Evolutionary conservation across 2,888 invertebrate species (phyloP), one percentile per base, ranked within the genome.

Genomic region (Terebella lapidaria): DNA sequence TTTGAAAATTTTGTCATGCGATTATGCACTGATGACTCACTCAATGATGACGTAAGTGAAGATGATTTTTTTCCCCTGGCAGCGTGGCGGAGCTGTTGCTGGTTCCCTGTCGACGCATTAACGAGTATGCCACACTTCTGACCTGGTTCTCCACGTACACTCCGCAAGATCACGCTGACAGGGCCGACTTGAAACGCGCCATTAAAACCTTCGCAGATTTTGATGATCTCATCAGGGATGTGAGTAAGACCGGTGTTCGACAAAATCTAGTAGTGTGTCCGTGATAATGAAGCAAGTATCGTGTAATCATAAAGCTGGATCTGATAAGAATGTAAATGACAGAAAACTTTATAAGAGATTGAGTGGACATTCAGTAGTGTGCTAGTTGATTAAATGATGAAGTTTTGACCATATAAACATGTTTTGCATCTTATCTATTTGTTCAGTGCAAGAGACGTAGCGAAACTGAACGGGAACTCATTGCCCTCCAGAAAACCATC

Each of bases 61-160:
- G n/a, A n/a, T n/a, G n/a, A n/a, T n/a, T n/a, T n/a, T n/a, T n/a
- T n/a, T n/a, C n/a, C n/a, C n/a, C n/a, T n/a, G n/a, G n/a, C 63
- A 84, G 83, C 65, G 71, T 68, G 65, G 81, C 73, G 22, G 78
- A 83, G 58, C 78, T 83, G 65, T 70, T 84, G 66, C 71, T 79
- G 45, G 64, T 82, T 29, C 76, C 78, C 2, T 67, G 71, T 1
- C 62, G 69, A 18, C 64, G 78, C 15, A 74, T 79, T 27, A 67
- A 67, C 4, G 76, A 78, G 59, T 78, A 76, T 65, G 72, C 75
- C n/a, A 72, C 70, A 1, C 66, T 79, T 46, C 64, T 79, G 53
- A 72, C 69, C 22, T 76, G 75, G 73, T 75, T 78, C 64, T 72
- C 76, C 56, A 63, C 70, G 2, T 72, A 75, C 66, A 78, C 78